Evolutionary conservation across 2,888 invertebrate species (phyloP).

Genomic region (Chymomyza procnemis): DNA sequence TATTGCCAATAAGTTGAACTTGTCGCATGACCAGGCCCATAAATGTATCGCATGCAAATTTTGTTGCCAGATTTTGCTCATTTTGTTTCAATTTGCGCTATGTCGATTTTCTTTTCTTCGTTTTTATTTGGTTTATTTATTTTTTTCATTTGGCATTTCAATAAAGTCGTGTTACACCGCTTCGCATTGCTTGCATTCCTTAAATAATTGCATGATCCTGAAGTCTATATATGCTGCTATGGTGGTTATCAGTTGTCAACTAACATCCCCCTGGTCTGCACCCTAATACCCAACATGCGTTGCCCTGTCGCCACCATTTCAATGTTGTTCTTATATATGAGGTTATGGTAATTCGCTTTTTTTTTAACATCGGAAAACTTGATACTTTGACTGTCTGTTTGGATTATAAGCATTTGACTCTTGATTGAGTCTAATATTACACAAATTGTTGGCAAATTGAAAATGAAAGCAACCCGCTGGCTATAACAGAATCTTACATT

Average conservation of each 20-base stretch:
- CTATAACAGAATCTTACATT: background rate
- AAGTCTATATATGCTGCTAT: constrained; percentile 12
- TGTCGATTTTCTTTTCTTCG: constrained; percentile 40
- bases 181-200: constrained; percentile 59
- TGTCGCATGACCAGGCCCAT: constrained; percentile 39
- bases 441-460: constrained; percentile 60
- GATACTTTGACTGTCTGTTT: constrained; percentile 30
- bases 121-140: constrained; percentile 32
- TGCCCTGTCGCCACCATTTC: background rate
- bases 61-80: constrained; percentile 76
- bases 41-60: constrained; percentile 77
- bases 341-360: constrained; percentile 58
- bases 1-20: constrained; percentile 64
- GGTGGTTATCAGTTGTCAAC: constrained; percentile 23
- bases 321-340: constrained; percentile 23
- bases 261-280: background rate
- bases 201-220: constrained; percentile 64
- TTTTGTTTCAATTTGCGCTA: constrained; percentile 76
- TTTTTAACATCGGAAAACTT: constrained; percentile 13
- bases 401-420: constrained; percentile 62
- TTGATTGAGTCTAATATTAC: constrained; percentile 60
- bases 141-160: constrained; percentile 37
- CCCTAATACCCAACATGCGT: constrained; percentile 36
- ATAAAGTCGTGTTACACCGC: constrained; percentile 44
- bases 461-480: constrained; percentile 20